Evolutionary conservation across 2,888 invertebrate species (phyloP), one percentile per base, ranked within the genome.

Genomic region (Adelphocoris suturalis): DNA sequence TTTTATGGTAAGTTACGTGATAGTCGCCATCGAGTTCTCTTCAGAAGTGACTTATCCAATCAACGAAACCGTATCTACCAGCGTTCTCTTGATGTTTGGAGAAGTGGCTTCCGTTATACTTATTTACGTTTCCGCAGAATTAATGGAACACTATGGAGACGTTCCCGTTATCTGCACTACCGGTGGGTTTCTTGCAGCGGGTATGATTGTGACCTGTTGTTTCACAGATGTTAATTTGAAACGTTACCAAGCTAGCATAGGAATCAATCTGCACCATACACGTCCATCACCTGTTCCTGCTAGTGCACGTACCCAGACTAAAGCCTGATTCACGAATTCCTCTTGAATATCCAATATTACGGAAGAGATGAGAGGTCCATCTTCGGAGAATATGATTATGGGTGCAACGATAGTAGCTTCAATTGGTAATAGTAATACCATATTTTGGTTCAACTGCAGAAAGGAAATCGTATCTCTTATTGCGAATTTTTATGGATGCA

Each of bases 1-100:
- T 78, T 92, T 92, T 90, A 92, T 92, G 91, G 92, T 92, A 46
- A 92, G 92, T n/a, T 93, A 92, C 90, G 87, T 92, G n/a, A 91
- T 92, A 16, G 92, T 92, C 0, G 93, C 92, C 7, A 92, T 92
- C 57, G 93, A 93, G 91, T 92, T 92, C 85, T 92, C 92, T 12
- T 92, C 92, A 0, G 93, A 93, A 90, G 89, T 93, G 27, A 92
- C 93, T 0, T 92, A 92, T 48, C 93, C 93, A 4, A 91, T 92
- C 86, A 92, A 92, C 16, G 93, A 93, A 91, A 92, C 92, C 14
- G 92, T 92, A 11, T 92, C 92, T 3, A 92, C 92, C 0, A 92
- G 92, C 11, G 82, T 93, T 27, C 75, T 93, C 11, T 92, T 92
- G 75, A 92, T 92, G 0, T 91, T 91, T 13, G 92, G 92, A 5